Percentiles rank a stretch among this genome's conserved stretches.
Evolutionary conservation across 1,140 invertebrate genomes (phyloP).

Genomic region (Amphibalanus amphitrite): DNA sequence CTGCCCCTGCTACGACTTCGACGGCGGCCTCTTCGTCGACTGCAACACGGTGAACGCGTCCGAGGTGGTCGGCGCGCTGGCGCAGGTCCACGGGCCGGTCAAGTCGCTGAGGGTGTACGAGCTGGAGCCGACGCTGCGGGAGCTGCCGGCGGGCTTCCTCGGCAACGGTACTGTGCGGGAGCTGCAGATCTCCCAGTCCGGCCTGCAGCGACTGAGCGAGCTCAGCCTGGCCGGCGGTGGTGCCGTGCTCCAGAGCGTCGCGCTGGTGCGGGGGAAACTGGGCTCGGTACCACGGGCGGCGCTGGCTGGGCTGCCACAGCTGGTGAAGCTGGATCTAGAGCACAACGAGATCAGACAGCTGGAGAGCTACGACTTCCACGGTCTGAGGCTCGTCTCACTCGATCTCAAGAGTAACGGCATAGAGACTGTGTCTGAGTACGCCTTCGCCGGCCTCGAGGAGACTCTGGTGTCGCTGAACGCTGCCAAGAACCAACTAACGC

Average conservation of each 20-base stretch:
- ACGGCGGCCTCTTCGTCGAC: slow-evolving; percentile 74
- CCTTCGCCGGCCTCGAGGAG: slow-evolving; percentile 55
- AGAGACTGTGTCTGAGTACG: slow-evolving; percentile 57
- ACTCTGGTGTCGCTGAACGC: slow-evolving; percentile 61
- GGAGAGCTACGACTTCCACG: slow-evolving; percentile 70
- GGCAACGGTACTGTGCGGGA: slow-evolving; percentile 49
- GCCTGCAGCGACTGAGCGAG: slow-evolving; percentile 51
- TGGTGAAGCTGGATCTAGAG: slow-evolving; percentile 64
- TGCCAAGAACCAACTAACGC: slow-evolving; percentile 49
- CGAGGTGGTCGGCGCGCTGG: slow-evolving; percentile 31
- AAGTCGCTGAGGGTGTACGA: slow-evolving; percentile 75
- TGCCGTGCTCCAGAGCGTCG: slow-evolving; percentile 55
- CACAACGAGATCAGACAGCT: slow-evolving; percentile 64
- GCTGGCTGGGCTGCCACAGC: slow-evolving; percentile 45
- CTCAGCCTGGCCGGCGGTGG: slow-evolving; percentile 51
- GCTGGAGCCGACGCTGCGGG: slow-evolving; percentile 51
- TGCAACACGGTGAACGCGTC: slow-evolving; percentile 58
- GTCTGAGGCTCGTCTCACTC: slow-evolving; percentile 56
- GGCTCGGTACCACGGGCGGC: slow-evolving; percentile 61
- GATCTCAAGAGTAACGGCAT: slow-evolving; percentile 48
- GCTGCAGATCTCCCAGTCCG: slow-evolving; percentile 55
- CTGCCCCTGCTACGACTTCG: slow-evolving; percentile 78
- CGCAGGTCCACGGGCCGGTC: slow-evolving; percentile 37
- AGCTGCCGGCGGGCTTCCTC: slow-evolving; percentile 49
- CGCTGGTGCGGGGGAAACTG: slow-evolving; percentile 59